phyloP scores from a whole-genome alignment of 2,888 invertebrate genomes.

The Euspilapteryx auroguttella region DNA sequence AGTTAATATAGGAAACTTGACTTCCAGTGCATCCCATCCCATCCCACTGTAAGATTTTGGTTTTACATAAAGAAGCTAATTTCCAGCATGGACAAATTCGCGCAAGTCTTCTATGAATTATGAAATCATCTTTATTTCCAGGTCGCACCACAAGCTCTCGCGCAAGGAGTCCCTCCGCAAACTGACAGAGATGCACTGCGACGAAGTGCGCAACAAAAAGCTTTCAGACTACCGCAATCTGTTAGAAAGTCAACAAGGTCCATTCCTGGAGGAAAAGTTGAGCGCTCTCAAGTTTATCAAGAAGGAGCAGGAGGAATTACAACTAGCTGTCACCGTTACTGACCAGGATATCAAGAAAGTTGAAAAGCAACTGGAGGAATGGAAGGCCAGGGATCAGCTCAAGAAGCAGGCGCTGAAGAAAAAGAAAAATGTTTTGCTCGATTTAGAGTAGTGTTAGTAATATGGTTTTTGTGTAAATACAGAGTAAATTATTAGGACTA shows the following conservation, averaged over 20 bases:
- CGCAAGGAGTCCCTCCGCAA: slow-evolving; percentile 74
- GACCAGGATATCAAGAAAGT: slow-evolving; percentile 68
- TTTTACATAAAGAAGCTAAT: too few relatives aligned
- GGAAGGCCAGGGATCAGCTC: slow-evolving; percentile 33
- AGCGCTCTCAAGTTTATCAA: slow-evolving; percentile 72
- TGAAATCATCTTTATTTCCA: too few relatives aligned
- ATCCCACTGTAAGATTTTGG: too few relatives aligned
- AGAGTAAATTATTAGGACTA: neutral
- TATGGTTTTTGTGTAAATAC: slow-evolving; percentile 1
- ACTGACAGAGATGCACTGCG: slow-evolving; percentile 73
- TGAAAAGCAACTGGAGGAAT: slow-evolving; percentile 55
- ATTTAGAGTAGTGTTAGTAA: slow-evolving; percentile 11
- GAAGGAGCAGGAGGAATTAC: slow-evolving; percentile 70
- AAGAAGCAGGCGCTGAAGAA: slow-evolving; percentile 39
- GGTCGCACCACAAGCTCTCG: slow-evolving; percentile 60
- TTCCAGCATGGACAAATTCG: too few relatives aligned
- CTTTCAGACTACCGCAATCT: slow-evolving; percentile 65
- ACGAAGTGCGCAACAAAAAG: slow-evolving; percentile 65
- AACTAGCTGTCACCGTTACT: slow-evolving; percentile 65
- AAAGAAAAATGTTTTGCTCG: slow-evolving; percentile 28
- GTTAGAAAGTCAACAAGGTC: slow-evolving; percentile 72
- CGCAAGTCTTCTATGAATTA: too few relatives aligned
- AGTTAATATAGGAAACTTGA: too few relatives aligned
- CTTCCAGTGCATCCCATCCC: too few relatives aligned
- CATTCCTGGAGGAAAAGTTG: slow-evolving; percentile 73